Evolutionary conservation across 2,797 vertebrate genomes (phyloP).

Genomic region (Dicrostonyx torquatus): DNA sequence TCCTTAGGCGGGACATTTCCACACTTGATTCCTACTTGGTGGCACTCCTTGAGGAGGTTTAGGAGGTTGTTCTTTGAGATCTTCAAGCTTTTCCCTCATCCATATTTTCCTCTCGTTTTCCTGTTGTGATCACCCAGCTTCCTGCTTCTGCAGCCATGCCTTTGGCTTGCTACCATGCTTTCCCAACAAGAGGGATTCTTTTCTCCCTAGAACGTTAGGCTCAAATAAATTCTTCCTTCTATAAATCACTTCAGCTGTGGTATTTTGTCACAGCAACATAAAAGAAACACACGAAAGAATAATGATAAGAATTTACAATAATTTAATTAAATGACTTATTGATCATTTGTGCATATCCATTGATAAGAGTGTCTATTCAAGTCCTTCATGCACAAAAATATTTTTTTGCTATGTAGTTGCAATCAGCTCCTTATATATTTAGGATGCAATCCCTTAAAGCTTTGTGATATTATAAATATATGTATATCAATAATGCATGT

Average conservation of each 20-base stretch:
- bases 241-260: neutral
- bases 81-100: neutral
- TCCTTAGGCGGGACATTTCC: neutral
- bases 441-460: neutral
- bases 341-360: neutral
- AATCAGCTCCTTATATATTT: neutral
- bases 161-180: neutral
- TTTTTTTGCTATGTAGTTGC: neutral
- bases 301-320: neutral
- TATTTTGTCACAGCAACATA: neutral
- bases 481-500: neutral
- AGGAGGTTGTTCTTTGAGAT: neutral
- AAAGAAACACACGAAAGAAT: neutral
- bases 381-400: neutral
- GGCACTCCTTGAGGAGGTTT: neutral
- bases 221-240: neutral
- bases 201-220: neutral
- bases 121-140: neutral
- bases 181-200: too few relatives aligned
- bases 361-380: neutral
- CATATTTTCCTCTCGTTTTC: neutral
- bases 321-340: neutral
- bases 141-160: neutral
- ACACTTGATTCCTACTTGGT: neutral
- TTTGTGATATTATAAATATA: neutral